A percentile compares a stretch with the other conserved stretches of the same genome.
Evolutionary conservation across 2,888 invertebrate species (phyloP).

Genomic region (Tachina grossa): DNA sequence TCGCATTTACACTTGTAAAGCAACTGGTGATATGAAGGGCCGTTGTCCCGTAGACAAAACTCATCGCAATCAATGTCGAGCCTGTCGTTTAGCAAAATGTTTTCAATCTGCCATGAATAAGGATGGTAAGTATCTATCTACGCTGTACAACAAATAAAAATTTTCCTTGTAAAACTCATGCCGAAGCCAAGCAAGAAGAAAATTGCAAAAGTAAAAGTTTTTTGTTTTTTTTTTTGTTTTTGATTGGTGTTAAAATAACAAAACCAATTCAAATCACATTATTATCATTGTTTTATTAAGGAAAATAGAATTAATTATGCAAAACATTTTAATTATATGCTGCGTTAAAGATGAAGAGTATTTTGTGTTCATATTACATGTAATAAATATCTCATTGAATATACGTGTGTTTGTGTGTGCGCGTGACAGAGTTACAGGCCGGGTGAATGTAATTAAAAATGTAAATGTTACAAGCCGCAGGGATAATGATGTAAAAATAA

Average conservation of each 20-base stretch:
- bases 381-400: slow-evolving; percentile 29
- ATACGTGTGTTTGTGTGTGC: neutral
- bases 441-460: slow-evolving; percentile 62
- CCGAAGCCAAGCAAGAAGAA: neutral
- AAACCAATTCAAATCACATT: slow-evolving; percentile 62
- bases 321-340: slow-evolving; percentile 63
- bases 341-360: slow-evolving; percentile 29
- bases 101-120: slow-evolving; percentile 99
- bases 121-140: slow-evolving; percentile 89
- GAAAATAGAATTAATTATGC: slow-evolving; percentile 71
- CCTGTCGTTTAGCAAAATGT: slow-evolving; percentile 96
- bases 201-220: slow-evolving; percentile 40
- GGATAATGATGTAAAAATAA: slow-evolving; percentile 60
- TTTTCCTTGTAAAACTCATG: neutral
- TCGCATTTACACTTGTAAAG: slow-evolving; percentile 98
- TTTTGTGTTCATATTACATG: slow-evolving; percentile 18
- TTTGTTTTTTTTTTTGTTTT: neutral
- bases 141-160: neutral
- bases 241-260: slow-evolving; percentile 67
- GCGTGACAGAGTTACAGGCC: neutral
- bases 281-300: slow-evolving; percentile 66
- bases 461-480: slow-evolving; percentile 60
- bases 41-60: slow-evolving; percentile 98
- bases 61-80: slow-evolving; percentile 97
- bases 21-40: slow-evolving; percentile 95